These are phyloP conservation scores for Caracal caracal DNA, from an alignment of 2,113 vertebrate species.

Conservation along the genomic window DNA sequence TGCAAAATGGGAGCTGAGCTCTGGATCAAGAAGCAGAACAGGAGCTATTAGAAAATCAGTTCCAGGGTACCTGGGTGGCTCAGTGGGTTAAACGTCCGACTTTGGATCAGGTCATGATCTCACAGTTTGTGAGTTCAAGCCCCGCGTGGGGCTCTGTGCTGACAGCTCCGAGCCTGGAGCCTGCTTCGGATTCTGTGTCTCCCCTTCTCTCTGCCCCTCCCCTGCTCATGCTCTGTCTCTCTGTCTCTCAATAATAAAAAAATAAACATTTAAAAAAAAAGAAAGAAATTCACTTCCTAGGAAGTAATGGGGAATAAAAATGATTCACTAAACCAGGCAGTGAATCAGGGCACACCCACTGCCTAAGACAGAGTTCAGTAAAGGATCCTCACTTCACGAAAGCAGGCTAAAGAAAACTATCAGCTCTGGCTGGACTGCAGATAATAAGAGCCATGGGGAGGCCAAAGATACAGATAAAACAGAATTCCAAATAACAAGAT, in stretches of 20 bases:
- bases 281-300: background rate
- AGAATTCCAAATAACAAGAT: background rate
- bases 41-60: background rate
- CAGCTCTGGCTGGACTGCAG: background rate
- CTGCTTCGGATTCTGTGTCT: too few relatives aligned
- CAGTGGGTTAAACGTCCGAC: too few relatives aligned
- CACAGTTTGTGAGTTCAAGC: too few relatives aligned
- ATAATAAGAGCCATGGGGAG: background rate
- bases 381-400: background rate
- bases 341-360: background rate
- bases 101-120: too few relatives aligned
- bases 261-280: too few relatives aligned
- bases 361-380: background rate
- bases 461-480: background rate
- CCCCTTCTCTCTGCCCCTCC: too few relatives aligned
- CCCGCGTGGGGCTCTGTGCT: too few relatives aligned
- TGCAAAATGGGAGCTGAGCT: background rate
- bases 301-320: background rate
- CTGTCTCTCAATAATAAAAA: too few relatives aligned
- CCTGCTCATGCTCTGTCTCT: too few relatives aligned
- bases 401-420: background rate
- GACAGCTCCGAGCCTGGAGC: too few relatives aligned
- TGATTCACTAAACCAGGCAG: background rate
- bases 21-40: background rate
- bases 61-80: background rate